phyloP scores from a whole-genome alignment of 2,113 vertebrate species.

The Nerophis ophidion region DNA sequence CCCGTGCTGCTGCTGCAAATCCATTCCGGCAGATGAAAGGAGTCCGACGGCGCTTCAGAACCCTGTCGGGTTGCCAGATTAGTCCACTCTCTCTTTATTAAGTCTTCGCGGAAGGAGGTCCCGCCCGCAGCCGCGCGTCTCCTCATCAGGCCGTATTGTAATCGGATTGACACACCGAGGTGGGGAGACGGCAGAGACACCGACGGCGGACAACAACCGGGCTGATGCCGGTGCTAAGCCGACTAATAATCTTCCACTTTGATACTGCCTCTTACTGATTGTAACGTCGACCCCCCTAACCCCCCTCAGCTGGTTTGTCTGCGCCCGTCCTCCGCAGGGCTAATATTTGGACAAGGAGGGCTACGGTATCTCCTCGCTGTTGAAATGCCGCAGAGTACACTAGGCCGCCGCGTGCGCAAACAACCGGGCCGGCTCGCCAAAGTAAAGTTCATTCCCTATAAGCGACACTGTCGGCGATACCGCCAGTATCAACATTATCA shows the following conservation, averaged over 20 bases:
- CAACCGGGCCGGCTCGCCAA: constrained; percentile 19
- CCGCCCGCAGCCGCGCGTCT: constrained; percentile 45
- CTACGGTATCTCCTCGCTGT: constrained; percentile 2
- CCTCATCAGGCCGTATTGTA: constrained; percentile 42
- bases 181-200: constrained; percentile 2
- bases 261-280: constrained; percentile 52
- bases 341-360: constrained; percentile 15
- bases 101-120: constrained; percentile 53
- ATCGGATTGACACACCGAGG: constrained; percentile 46
- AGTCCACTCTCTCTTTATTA: constrained; percentile 11
- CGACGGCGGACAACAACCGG: constrained; percentile 21
- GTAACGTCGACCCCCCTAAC: too few species aligned
- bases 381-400: constrained; percentile 27
- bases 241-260: constrained; percentile 58
- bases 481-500: too few species aligned
- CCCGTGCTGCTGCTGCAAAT: constrained; percentile 52
- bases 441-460: constrained; percentile 34
- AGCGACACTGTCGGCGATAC: too few species aligned
- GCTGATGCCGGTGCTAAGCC: constrained; percentile 23
- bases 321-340: constrained; percentile 5
- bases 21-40: constrained; percentile 68
- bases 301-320: constrained; percentile 48
- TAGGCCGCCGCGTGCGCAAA: constrained; percentile 14
- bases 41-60: constrained; percentile 44
- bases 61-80: constrained; percentile 45